Base-by-base conservation (phyloP, 2,888 invertebrate species). In the Metallyticus violacea region DNA sequence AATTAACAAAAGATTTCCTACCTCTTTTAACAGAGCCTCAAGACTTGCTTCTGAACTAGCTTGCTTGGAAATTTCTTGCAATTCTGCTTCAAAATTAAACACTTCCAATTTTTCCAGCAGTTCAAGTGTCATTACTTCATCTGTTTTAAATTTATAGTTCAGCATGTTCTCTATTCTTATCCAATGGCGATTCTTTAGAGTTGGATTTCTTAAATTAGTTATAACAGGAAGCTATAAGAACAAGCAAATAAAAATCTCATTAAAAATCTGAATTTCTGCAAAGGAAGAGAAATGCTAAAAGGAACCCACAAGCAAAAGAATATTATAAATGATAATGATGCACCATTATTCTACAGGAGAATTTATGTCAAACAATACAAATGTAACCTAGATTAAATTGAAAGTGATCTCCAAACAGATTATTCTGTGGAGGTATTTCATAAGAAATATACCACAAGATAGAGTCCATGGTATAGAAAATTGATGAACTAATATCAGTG, bases 21-120 rank as follows among this genome's bases (percentile, higher is more conserved):
- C 96, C 93, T 96, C 97, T 90, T 95, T 96, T 6, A 98, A 92
- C 90, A 98, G 93, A 7, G 92, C 92, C 91, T 98, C 98, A 15
- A 98, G 93, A 6, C 96, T 95, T 4, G 96, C 95, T 91, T 98
- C 98, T 2, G 97, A 97, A 89, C 96, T 97, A 0, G 98, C 98
- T 91, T 97, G 96, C 0, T 96, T 96, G 0, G 97, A 96, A 7
- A 98, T 95, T 90, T 98, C 97, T 94, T 96, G 96, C 25, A 98
- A 91, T 88, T 95, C 94, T 9, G 95, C 94, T 0, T 95, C 94
- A 89, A 95, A 94, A 83, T 94, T 94, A 91, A 97, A 97, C 0
- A 95, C 96, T n/a, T 95, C 94, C 5, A 96, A 92, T 0, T 95
- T 94, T 87, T 96, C 96, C 81, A 97, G 93, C 28, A 94, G 92